These are phyloP conservation scores for Coranthus polyacanthus DNA, from an alignment of 2,797 vertebrate species.

Conservation along the genomic window DNA sequence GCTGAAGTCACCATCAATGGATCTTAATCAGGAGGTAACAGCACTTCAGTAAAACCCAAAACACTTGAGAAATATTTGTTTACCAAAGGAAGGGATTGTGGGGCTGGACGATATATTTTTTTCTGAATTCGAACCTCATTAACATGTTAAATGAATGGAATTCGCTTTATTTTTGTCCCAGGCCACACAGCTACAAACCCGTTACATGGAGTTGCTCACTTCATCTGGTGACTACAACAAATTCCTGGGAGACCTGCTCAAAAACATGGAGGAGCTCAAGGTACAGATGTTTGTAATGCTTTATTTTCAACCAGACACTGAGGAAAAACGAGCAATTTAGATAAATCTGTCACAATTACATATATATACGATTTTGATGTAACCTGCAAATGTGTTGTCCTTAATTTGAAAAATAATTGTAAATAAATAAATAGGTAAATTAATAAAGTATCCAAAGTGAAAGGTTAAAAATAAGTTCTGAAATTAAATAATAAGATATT, in stretches of 20 bases:
- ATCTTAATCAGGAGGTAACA: constrained; percentile 91
- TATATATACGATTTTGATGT: too few relatives aligned
- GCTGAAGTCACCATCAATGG: constrained; percentile 90
- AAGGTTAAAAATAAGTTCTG: too few relatives aligned
- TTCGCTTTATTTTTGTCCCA: constrained; percentile 67
- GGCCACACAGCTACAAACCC: constrained; percentile 91
- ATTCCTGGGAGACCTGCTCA: constrained; percentile 91
- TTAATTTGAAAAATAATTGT: too few relatives aligned
- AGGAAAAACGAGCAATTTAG: not conserved
- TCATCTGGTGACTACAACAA: constrained; percentile 91
- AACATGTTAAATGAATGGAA: not conserved
- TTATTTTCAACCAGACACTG: not conserved
- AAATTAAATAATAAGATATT: too few relatives aligned
- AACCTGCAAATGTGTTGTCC: too few relatives aligned
- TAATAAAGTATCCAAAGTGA: too few relatives aligned
- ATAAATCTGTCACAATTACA: not conserved
- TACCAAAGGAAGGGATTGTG: not conserved
- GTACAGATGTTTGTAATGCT: constrained; percentile 83
- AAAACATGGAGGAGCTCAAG: constrained; percentile 96
- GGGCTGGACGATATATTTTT: too few relatives aligned
- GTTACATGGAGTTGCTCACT: constrained; percentile 93
- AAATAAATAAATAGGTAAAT: too few relatives aligned
- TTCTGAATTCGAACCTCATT: too few relatives aligned
- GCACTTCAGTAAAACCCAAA: not conserved
- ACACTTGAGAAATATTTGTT: not conserved